Evolutionary conservation across 2,797 vertebrate genomes (phyloP).

Genomic region (Crypturellus tataupa): DNA sequence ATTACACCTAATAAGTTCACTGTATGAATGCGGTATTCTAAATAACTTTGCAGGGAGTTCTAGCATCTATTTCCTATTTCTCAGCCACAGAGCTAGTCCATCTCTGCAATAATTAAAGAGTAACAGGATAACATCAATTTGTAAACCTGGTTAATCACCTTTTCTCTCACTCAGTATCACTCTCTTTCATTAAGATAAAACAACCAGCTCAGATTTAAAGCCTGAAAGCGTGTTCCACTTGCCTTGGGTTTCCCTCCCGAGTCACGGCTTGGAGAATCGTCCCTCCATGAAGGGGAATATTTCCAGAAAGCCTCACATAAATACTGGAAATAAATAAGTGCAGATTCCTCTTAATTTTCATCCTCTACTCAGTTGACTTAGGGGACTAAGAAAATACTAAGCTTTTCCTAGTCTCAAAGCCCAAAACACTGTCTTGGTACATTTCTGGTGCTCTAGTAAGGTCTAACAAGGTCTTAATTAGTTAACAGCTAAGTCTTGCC

Average conservation of each 20-base stretch:
- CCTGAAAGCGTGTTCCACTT: neutral
- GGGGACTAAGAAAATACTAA: neutral
- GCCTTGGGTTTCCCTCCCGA: too few species aligned
- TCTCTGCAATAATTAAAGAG: neutral
- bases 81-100: neutral
- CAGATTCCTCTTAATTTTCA: neutral
- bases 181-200: neutral
- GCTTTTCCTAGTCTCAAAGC: neutral
- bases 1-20: neutral
- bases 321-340: neutral
- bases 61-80: neutral
- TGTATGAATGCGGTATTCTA: neutral
- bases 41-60: neutral
- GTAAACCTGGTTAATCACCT: neutral
- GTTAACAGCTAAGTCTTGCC: neutral
- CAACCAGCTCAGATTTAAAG: neutral
- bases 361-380: neutral
- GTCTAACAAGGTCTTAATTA: neutral
- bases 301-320: fast-evolving
- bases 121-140: neutral
- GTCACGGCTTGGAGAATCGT: neutral
- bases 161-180: neutral
- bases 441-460: neutral
- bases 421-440: neutral
- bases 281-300: fast-evolving